Evolutionary conservation across 2,113 vertebrate genomes (phyloP).

Genomic region (Muscicapa adusta): DNA sequence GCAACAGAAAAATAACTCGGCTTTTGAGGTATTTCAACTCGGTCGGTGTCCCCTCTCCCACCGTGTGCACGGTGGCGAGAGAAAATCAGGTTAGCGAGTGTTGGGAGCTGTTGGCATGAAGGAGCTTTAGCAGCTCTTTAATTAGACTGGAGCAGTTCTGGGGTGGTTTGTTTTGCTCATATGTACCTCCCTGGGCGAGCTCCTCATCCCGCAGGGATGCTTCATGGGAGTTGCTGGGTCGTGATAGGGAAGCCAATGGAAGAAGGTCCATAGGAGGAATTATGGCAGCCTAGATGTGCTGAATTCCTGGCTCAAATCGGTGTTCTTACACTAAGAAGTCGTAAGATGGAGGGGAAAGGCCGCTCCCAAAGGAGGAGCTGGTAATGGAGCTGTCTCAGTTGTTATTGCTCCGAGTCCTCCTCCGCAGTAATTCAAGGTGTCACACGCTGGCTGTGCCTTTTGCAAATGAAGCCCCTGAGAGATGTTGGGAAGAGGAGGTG

Average conservation of each 20-base stretch:
- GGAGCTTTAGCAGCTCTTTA: not conserved
- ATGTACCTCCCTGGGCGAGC: not conserved
- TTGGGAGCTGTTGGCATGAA: not conserved
- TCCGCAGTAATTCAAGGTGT: conserved; percentile 2
- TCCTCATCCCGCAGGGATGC: not conserved
- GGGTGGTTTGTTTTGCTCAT: not conserved
- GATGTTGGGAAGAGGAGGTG: not conserved
- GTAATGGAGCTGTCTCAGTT: not conserved
- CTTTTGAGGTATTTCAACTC: conserved; percentile 20
- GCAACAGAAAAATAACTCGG: conserved; percentile 38
- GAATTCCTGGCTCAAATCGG: not conserved
- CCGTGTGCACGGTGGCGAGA: accelerated
- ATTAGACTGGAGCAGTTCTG: not conserved
- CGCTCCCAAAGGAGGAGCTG: conserved; percentile 25
- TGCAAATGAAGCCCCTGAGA: conserved; percentile 1
- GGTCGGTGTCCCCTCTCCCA: not conserved
- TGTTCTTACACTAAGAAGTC: not conserved
- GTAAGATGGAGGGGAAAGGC: not conserved
- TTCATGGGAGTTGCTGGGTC: accelerated
- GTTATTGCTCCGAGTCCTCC: conserved; percentile 11
- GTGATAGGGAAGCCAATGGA: not conserved
- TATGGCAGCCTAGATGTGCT: not conserved
- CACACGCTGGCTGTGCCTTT: not conserved
- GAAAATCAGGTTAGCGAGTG: not conserved
- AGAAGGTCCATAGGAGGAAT: not conserved